Evolutionary conservation across 2,797 vertebrate species (phyloP).

Genomic region (Miichthys miiuy): DNA sequence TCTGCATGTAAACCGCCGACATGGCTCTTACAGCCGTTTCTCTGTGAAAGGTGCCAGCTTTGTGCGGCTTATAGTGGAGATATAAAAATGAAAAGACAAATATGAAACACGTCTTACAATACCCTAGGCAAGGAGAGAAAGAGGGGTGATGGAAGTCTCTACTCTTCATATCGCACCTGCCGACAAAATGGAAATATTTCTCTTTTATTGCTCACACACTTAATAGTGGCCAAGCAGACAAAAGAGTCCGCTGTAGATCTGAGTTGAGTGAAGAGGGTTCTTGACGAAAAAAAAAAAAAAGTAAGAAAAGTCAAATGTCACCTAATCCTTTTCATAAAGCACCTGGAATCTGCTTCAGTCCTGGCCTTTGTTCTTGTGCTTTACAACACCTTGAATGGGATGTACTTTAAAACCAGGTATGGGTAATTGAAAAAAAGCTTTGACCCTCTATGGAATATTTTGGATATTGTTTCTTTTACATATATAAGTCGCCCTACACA

Average conservation of each 20-base stretch:
- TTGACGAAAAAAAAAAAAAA: constrained; percentile 1
- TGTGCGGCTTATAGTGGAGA: constrained; percentile 32
- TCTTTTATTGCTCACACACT: constrained; percentile 45
- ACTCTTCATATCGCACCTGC: constrained; percentile 54
- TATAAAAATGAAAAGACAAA: constrained; percentile 53
- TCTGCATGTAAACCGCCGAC: constrained; percentile 7
- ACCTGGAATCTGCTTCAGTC: constrained; percentile 24
- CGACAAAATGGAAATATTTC: constrained; percentile 55
- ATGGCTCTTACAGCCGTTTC: constrained; percentile 10
- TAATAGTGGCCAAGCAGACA: constrained; percentile 36
- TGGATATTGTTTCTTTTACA: constrained; percentile 1
- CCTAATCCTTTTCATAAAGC: constrained; percentile 48
- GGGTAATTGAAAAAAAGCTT: constrained; percentile 42
- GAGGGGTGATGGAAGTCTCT: constrained; percentile 22
- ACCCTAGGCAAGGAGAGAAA: constrained; percentile 38
- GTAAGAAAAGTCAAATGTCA: constrained; percentile 57
- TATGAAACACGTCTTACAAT: constrained; percentile 35
- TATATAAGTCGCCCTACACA: not conserved
- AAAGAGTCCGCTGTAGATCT: constrained; percentile 50
- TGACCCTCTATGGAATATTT: constrained; percentile 6
- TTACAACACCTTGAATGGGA: constrained; percentile 36
- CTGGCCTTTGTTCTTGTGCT: constrained; percentile 33
- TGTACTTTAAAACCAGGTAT: constrained; percentile 26
- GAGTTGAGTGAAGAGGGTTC: constrained; percentile 46
- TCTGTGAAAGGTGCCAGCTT: constrained; percentile 31